Conservation (phyloP, 2,113 vertebrate genomes). For the Cololabis saira region DNA sequence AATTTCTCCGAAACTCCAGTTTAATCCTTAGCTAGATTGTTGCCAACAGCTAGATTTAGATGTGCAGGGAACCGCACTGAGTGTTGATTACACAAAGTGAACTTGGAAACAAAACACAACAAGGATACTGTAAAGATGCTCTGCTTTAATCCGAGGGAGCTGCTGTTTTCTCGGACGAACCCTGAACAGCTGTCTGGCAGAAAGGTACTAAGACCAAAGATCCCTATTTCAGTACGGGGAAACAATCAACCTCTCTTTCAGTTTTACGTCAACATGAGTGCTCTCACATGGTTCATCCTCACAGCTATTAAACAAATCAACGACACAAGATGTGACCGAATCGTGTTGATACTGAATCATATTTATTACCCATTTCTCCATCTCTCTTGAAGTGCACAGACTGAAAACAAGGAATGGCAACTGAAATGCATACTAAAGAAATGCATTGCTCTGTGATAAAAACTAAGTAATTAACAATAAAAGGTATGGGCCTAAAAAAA, state of each 20-base stretch:
- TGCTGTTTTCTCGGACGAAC: slow-evolving; percentile 24
- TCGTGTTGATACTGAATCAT: slow-evolving; percentile 40
- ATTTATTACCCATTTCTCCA: slow-evolving; percentile 6
- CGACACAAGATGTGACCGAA: slow-evolving; percentile 34
- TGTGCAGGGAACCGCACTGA: no score
- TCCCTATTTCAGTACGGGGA: slow-evolving; percentile 77
- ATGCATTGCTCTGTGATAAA: no score
- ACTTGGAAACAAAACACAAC: no score
- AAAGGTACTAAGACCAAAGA: slow-evolving; percentile 54
- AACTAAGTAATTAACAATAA: no score
- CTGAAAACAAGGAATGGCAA: no score
- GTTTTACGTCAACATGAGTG: slow-evolving; percentile 58
- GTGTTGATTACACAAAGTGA: no score
- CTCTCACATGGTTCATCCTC: slow-evolving; percentile 45
- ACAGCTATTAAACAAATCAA: slow-evolving; percentile 48
- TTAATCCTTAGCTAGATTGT: no score
- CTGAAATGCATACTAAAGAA: no score
- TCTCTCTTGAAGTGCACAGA: slow-evolving; percentile 20
- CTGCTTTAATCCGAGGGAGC: background rate
- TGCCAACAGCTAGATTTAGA: no score
- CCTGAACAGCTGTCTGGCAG: slow-evolving; percentile 11
- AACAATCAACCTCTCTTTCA: slow-evolving; percentile 74
- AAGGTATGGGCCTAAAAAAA: no score
- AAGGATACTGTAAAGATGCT: no score
- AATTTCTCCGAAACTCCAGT: no score